Evolutionary conservation across 2,797 vertebrate species (phyloP), one percentile per base, ranked within the genome.

Genomic region (Sphenopsis melanotis): DNA sequence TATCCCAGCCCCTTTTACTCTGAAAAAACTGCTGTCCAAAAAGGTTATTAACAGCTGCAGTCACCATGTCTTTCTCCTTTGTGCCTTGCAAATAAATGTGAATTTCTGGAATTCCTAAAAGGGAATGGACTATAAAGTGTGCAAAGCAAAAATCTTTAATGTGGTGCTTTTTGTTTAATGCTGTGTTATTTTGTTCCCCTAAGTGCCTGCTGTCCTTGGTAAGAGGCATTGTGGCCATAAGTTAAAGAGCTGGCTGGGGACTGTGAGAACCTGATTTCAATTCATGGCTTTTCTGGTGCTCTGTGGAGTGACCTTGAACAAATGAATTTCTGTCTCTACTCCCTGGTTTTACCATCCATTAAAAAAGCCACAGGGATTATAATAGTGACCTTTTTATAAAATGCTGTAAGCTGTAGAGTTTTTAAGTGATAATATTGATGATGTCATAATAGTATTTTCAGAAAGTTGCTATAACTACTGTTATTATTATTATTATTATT

Each of bases 271-370:
- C 50, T 88, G 80, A 70, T 86, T 93, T 87, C 63, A 74, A 24
- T 91, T 95, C 81, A 79, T 79, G 74, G 74, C 49, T 92, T 90
- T 87, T 52, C 74, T 68, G 36, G 34, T 76, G 36, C 47, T 79
- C 56, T 93, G 44, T 59, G 41, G 66, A 91, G 14, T 79, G 26
- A 96, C 88, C 90, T 95, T 93, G 80, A 86, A 42, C 52, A 94
- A 94, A 79, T 83, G 72, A 95, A 90, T 81, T 88, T 88, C 29
- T 34, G 9, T 65, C 70, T 83, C 64, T 84, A 27, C 18, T 84
- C 55, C 20, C 24, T 34, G 37, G 37, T 76, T 93, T 93, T 69
- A 63, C 36, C 9, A 1, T 65, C 44, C 29, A 4, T 83, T 88
- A 10, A 50, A 50, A 95, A 75, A 75, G 12, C 19, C 46, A 34